phyloP scores from a whole-genome alignment of 1,140 invertebrate genomes.

The Drosophila mauritiana region DNA sequence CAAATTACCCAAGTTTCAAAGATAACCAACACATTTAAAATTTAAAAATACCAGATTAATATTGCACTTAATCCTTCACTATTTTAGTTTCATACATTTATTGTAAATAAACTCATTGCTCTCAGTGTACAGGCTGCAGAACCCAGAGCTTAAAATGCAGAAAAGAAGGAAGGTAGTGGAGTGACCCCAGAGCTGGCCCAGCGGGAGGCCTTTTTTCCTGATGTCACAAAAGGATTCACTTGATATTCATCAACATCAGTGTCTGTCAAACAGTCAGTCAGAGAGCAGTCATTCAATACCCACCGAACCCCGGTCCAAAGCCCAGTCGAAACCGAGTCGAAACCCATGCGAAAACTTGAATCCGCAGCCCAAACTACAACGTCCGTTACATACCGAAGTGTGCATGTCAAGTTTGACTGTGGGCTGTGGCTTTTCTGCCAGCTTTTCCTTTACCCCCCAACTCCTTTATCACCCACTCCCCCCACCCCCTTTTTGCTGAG shows the following conservation, averaged over 20 bases:
- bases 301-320: constrained; percentile 32
- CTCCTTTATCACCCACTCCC: too few species aligned
- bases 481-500: constrained; percentile 5
- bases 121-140: neutral
- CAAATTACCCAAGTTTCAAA: too few species aligned
- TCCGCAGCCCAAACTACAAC: constrained; percentile 48
- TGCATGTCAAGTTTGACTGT: constrained; percentile 60
- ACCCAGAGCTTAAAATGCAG: constrained; percentile 15
- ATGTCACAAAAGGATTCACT: constrained; percentile 85
- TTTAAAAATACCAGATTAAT: too few species aligned
- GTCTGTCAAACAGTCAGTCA: constrained; percentile 80
- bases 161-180: constrained; percentile 3
- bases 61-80: neutral
- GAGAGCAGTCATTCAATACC: constrained; percentile 73
- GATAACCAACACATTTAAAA: too few species aligned
- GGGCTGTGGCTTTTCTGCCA: constrained; percentile 22
- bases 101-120: neutral
- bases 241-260: constrained; percentile 85
- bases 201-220: constrained; percentile 75
- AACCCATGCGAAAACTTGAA: constrained; percentile 28
- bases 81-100: too few species aligned
- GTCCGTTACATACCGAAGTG: constrained; percentile 67
- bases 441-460: constrained; percentile 12
- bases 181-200: constrained; percentile 48
- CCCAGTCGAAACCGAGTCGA: constrained; percentile 17